phyloP scores from a whole-genome alignment of 2,888 invertebrate species.

The Drosophila leonis region DNA sequence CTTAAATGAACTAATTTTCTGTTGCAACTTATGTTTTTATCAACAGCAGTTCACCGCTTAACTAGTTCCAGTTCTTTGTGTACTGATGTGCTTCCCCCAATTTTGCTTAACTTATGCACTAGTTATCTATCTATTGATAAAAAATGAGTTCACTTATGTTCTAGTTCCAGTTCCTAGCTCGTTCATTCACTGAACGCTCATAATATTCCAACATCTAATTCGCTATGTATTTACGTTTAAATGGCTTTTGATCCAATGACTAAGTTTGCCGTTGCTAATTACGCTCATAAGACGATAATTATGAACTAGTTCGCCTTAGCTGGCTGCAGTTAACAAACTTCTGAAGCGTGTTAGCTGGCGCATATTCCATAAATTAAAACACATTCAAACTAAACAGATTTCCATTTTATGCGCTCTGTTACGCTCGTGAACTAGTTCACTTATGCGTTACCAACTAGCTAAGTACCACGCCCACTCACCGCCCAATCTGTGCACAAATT shows the following conservation, averaged over 20 bases:
- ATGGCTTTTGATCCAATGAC: not conserved
- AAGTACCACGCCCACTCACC: not conserved
- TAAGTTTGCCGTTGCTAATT: not conserved
- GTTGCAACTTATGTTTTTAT: not conserved
- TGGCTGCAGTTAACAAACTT: not conserved
- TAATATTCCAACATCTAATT: not conserved
- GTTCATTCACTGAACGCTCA: not conserved
- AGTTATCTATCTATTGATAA: not conserved
- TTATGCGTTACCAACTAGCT: not conserved
- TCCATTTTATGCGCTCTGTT: conserved; percentile 9
- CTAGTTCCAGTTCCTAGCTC: not conserved
- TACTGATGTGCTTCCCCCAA: not conserved
- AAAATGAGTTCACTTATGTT: not conserved
- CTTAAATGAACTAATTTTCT: not conserved
- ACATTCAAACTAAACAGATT: not conserved
- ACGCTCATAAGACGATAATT: not conserved
- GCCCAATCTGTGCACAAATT: conserved; percentile 2
- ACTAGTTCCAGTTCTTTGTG: not conserved
- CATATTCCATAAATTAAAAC: conserved; percentile 3
- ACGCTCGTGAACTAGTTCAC: conserved; percentile 10
- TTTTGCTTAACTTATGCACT: not conserved
- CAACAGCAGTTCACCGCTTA: not conserved
- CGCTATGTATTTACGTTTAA: not conserved
- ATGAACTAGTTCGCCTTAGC: conserved; percentile 14
- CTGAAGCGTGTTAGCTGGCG: not conserved